These are phyloP conservation scores for human (Homo sapiens) DNA, from an alignment of 2,113 vertebrate species.

Conservation along the genomic window GRCh38 chrX:43835501-43836000, in stretches of 20 bases:
- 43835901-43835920: not conserved
- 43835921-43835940: not conserved
- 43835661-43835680: not conserved
- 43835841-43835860: not conserved
- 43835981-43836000: not conserved
- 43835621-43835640: not conserved
- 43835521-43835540: slow-evolving; percentile 72
- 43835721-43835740: not conserved
- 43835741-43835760: not conserved
- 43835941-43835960: not conserved
- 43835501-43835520: slow-evolving; percentile 72
- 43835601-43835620: not conserved
- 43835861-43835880: not conserved
- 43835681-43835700: not conserved
- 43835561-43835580: slow-evolving; percentile 70
- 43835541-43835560: slow-evolving; percentile 63
- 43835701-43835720: not conserved
- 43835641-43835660: not conserved
- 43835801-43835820: not conserved
- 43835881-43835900: slow-evolving; percentile 1
- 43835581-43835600: slow-evolving; percentile 17
- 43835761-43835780: not conserved
- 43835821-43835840: not conserved
- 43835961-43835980: not conserved
- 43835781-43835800: not conserved